phyloP scores from a whole-genome alignment of 2,797 vertebrate species.

The Petrocephalus sullivani region DNA sequence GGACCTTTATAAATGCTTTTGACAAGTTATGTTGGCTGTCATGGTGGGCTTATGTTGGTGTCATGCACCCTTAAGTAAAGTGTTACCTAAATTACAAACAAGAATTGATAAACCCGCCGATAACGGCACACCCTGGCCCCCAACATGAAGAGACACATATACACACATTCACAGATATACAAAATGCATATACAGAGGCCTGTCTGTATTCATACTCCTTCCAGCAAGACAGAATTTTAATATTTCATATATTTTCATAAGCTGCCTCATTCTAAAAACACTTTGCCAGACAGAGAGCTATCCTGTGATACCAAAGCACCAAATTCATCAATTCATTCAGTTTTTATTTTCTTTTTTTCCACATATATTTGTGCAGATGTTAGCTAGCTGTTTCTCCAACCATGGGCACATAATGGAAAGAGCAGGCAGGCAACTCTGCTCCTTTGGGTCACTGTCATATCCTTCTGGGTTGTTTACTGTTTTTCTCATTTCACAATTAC shows the following conservation, averaged over 20 bases:
- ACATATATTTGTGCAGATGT: neutral
- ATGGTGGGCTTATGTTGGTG: no score
- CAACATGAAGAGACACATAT: neutral
- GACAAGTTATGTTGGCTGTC: no score
- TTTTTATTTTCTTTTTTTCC: neutral
- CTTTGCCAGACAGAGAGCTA: neutral
- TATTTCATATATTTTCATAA: constrained; percentile 43
- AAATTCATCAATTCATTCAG: neutral
- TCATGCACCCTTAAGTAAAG: no score
- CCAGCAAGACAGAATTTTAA: constrained; percentile 47
- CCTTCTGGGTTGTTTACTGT: neutral
- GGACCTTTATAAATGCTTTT: no score
- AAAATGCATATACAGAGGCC: neutral
- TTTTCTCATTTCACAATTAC: no score
- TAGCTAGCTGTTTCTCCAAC: no score
- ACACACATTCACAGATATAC: neutral
- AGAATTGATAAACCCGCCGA: neutral
- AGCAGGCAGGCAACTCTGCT: neutral
- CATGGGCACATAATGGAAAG: neutral
- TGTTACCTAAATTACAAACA: neutral
- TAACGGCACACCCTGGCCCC: neutral
- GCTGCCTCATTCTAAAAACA: constrained; percentile 23
- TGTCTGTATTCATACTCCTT: constrained; percentile 21
- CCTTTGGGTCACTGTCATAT: neutral
- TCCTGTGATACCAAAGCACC: constrained; percentile 16